A percentile compares a stretch with the other conserved stretches of the same genome.
Evolutionary conservation across 1,140 invertebrate genomes (phyloP).

Genomic region (Piezodorus guildinii): DNA sequence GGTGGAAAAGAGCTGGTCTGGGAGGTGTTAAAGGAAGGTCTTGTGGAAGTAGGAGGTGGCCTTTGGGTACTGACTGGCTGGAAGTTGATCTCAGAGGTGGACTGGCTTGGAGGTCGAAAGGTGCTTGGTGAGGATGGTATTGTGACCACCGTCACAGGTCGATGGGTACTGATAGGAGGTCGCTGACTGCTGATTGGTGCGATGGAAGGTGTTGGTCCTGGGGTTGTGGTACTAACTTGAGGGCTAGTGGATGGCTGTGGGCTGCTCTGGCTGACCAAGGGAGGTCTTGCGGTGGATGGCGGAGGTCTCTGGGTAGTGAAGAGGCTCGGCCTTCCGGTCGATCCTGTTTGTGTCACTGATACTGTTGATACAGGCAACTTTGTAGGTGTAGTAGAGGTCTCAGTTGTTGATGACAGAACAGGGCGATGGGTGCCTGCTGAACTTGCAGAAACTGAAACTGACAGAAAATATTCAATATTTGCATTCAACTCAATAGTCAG

Average conservation of each 20-base stretch:
- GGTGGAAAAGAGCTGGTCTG: neutral
- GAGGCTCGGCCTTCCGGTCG: neutral
- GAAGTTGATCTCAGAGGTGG: neutral
- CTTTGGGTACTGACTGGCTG: neutral
- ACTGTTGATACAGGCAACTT: neutral
- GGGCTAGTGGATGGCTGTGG: too few relatives aligned
- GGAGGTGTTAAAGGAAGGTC: neutral
- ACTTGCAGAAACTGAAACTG: neutral
- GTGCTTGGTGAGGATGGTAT: neutral
- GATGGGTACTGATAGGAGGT: neutral
- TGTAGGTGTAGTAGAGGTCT: neutral
- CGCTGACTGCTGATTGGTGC: too few relatives aligned
- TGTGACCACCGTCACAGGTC: neutral
- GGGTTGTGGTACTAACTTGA: too few relatives aligned
- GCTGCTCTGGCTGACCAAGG: too few relatives aligned
- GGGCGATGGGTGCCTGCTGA: neutral
- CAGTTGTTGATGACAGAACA: neutral
- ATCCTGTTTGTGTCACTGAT: neutral
- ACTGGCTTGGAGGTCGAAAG: neutral
- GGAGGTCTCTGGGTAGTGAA: neutral
- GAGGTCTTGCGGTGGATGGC: neutral
- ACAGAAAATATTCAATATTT: neutral
- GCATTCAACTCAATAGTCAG: too few relatives aligned
- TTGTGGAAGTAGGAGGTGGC: slow-evolving; percentile 1
- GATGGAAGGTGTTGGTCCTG: too few relatives aligned